Evolutionary conservation across 2,113 vertebrate genomes (phyloP).

Genomic region (Pica pica): DNA sequence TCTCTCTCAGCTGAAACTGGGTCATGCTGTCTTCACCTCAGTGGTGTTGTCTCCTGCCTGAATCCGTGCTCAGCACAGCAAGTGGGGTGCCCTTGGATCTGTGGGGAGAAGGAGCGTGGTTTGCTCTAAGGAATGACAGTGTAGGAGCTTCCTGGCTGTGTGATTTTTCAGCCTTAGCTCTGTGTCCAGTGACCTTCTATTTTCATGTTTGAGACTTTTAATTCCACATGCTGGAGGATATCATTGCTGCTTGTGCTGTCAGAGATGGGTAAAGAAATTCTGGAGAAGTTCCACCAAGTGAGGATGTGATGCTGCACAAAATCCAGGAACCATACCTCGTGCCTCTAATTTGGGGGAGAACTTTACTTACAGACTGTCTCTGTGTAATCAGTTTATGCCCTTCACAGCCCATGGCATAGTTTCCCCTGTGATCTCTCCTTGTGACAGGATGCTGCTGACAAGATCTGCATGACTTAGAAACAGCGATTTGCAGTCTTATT

Average conservation of each 20-base stretch:
- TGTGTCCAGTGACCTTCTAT: neutral
- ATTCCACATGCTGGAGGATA: neutral
- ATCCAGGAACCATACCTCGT: neutral
- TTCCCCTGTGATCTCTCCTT: neutral
- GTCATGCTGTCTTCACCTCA: neutral
- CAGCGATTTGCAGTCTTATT: neutral
- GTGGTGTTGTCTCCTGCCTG: neutral
- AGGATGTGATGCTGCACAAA: neutral
- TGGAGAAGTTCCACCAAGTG: neutral
- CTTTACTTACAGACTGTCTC: neutral
- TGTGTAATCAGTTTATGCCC: fast-evolving
- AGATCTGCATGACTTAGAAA: fast-evolving
- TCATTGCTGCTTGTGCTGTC: neutral
- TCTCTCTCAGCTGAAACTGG: neutral
- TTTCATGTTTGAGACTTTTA: neutral
- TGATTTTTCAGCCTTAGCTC: neutral
- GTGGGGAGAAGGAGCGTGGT: neutral
- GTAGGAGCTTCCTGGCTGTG: neutral
- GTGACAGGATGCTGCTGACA: neutral
- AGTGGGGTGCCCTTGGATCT: neutral
- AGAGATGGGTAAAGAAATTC: neutral
- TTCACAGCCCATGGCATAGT: fast-evolving
- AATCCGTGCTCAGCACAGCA: neutral
- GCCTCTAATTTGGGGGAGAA: neutral
- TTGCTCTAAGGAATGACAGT: neutral